Evolutionary conservation across 92 coral and sea anemone species (phyloP), one percentile per base, ranked within the genome.

Genomic region (Bergia sp.): DNA sequence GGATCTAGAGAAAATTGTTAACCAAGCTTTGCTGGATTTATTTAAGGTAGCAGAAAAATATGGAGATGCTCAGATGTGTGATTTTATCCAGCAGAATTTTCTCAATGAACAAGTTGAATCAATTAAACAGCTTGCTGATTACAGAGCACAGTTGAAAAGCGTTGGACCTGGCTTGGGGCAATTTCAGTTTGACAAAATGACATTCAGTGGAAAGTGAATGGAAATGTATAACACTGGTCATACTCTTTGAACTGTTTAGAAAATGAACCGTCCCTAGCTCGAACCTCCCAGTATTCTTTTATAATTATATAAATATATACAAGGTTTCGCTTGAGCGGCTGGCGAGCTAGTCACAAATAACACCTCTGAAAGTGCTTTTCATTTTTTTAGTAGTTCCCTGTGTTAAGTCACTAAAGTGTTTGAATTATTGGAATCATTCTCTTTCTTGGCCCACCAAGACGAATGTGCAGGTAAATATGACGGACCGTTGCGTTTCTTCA

Each of bases 91-190:
- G 55, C 37, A 44, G 57, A 77, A 88, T 47, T 88, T 57, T 79
- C 85, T 88, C 42, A 85, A 75, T 78, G 91, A 79, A 71, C 91
- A 88, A 81, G 76, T 82, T 43, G 91, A 88, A 4, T 65, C 79
- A 71, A 88, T 89, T 71, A 72, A 82, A 79, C 81, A 89, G 79
- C 58, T 89, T 78, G 74, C 87, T 2, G 82, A 73, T 44, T 40
- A 72, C 61, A 82, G 82, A 55, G 84, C 87, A 37, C 74, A 89
- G 12, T 86, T 89, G 55, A 86, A 81, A 43, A 79, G 87, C 37
- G 91, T 89, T 89, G 91, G 87, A 39, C 73, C 50, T 50, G 91
- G 91, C 36, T 74, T 89, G 82, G 91, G 91, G 69, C 86, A 66
- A 50, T 88, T 43, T 45, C 91, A 88, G 85, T 88, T 88, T 81